A percentile compares a stretch with the other conserved stretches of the same genome.
phyloP scores from a whole-genome alignment of 2,113 vertebrate species.

The Xerus inauris region DNA sequence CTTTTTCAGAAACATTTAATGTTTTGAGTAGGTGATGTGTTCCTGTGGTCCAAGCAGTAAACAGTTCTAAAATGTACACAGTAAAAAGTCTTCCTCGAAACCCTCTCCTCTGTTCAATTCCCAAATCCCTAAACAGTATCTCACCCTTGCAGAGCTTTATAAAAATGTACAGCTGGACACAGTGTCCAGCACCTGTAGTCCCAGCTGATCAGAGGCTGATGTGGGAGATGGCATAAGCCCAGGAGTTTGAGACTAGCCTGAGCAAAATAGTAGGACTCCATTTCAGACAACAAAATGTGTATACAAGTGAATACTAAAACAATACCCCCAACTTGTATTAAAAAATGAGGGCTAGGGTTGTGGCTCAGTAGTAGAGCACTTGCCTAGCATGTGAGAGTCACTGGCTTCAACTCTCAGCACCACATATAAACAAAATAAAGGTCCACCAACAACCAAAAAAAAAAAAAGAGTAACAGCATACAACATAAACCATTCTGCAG shows the following conservation, averaged over 20 bases:
- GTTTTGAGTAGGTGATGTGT: neutral
- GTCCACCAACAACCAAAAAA: too few species aligned
- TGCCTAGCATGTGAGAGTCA: too few species aligned
- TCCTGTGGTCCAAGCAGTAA: neutral
- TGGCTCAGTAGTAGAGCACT: too few species aligned
- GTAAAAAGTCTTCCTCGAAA: neutral
- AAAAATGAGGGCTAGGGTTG: neutral
- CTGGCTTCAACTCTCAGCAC: too few species aligned
- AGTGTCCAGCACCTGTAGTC: too few species aligned
- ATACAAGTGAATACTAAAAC: neutral
- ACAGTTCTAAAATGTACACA: neutral
- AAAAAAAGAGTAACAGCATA: neutral
- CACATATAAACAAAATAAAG: too few species aligned
- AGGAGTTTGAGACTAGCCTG: neutral
- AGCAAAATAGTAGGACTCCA: neutral
- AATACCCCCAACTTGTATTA: neutral
- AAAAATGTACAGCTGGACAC: neutral
- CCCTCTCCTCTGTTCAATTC: neutral
- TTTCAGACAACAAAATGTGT: neutral
- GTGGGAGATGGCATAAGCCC: neutral
- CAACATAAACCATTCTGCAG: neutral
- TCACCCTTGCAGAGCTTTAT: neutral
- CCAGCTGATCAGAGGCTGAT: neutral
- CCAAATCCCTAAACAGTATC: neutral
- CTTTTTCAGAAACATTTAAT: neutral